Conservation (phyloP, 2,113 vertebrate species). For the Lipophrys pholis region DNA sequence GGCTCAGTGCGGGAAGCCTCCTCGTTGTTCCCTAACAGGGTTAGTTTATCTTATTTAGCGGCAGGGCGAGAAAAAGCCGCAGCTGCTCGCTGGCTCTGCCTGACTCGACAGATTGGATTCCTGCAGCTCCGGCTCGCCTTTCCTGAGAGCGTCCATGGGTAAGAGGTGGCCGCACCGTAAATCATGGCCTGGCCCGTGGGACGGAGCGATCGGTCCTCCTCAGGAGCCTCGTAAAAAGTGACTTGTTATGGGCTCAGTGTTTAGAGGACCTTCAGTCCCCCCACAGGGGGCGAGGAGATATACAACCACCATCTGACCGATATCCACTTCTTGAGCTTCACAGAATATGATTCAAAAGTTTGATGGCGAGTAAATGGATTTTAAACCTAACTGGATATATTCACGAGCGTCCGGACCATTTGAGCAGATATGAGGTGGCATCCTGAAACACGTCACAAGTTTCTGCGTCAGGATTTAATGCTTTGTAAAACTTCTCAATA, state of each 20-base stretch:
- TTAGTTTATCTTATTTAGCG: conserved; percentile 78
- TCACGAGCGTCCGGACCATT: no score
- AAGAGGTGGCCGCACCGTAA: conserved; percentile 38
- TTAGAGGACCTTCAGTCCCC: conserved; percentile 28
- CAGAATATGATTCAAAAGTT: no score
- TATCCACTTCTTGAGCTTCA: no score
- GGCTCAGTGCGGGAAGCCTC: conserved; percentile 55
- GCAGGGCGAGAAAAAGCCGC: conserved; percentile 65
- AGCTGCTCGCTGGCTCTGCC: conserved; percentile 70
- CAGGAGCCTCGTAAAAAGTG: conserved; percentile 53
- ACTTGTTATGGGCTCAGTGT: conserved; percentile 39
- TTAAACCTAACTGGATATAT: no score
- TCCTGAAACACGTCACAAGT: no score
- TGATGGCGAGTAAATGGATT: no score
- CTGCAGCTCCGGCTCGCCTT: conserved; percentile 59
- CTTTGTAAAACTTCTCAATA: no score
- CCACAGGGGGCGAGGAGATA: no score
- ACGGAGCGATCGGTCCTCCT: conserved; percentile 58
- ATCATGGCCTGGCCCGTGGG: conserved; percentile 67
- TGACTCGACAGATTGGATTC: conserved; percentile 73
- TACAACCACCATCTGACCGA: no score
- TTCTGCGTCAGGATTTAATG: no score
- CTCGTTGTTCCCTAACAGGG: conserved; percentile 59
- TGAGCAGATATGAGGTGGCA: no score
- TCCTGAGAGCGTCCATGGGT: conserved; percentile 46